phyloP scores from a whole-genome alignment of 2,888 invertebrate species.

The Ceriagrion tenellum region DNA sequence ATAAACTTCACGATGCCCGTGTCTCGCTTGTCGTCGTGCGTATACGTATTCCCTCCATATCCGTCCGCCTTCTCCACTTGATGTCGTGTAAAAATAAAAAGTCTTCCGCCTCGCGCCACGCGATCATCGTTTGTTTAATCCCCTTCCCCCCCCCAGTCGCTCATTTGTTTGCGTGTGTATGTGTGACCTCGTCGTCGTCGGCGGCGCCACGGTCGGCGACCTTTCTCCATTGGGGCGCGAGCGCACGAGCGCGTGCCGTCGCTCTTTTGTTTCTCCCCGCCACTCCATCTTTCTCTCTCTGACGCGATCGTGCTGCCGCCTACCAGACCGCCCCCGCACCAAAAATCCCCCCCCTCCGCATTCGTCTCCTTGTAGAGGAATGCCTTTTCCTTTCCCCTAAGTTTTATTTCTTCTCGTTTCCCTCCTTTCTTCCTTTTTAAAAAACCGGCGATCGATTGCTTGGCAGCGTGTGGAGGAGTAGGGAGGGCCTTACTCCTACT shows the following conservation, averaged over 20 bases:
- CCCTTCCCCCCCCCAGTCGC: background rate
- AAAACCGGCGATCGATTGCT: conserved; percentile 5
- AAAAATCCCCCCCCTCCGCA: background rate
- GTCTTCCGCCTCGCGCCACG: background rate
- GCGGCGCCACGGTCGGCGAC: conserved; percentile 36
- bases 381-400: background rate
- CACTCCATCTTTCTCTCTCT: background rate
- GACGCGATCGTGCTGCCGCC: background rate
- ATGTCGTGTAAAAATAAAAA: background rate
- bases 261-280: background rate
- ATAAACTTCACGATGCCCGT: too few species aligned
- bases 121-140: background rate
- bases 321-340: background rate
- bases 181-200: background rate
- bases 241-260: background rate
- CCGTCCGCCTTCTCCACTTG: background rate
- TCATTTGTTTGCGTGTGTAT: conserved; percentile 1
- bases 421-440: background rate
- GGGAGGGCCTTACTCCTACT: too few species aligned
- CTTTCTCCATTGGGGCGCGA: background rate
- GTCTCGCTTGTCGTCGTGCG: too few species aligned
- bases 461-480: background rate
- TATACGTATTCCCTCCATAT: too few species aligned
- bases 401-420: background rate
- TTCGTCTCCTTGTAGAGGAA: background rate